These are phyloP conservation scores for Colletes gigas DNA, from an alignment of 1,140 invertebrate species.

Conservation along the genomic window DNA sequence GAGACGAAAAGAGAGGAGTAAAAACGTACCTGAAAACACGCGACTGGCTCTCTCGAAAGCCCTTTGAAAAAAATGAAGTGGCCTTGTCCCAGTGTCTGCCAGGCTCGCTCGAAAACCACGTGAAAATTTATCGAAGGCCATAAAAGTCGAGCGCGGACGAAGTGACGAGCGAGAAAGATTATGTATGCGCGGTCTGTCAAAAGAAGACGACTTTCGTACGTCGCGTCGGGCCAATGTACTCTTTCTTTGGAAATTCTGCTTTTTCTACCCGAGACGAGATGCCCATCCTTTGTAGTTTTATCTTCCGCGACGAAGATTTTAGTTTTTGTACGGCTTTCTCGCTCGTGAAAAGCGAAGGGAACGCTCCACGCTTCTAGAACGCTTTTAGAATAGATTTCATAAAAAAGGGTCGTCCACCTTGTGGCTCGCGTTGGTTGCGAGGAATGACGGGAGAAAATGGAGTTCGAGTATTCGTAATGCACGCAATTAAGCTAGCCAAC, in stretches of 20 bases:
- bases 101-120: constrained; percentile 15
- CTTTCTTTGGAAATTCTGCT: background rate
- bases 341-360: background rate
- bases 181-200: constrained; percentile 40
- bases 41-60: background rate
- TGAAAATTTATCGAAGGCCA: constrained; percentile 35
- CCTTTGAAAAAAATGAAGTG: background rate
- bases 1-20: background rate
- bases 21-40: background rate
- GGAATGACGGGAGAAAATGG: too few relatives aligned
- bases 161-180: constrained; percentile 7
- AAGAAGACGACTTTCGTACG: constrained; percentile 12
- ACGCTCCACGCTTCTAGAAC: too few relatives aligned
- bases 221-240: background rate
- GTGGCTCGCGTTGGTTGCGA: too few relatives aligned
- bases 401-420: too few relatives aligned
- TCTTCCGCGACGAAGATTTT: background rate
- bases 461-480: too few relatives aligned
- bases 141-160: constrained; percentile 5
- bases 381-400: too few relatives aligned
- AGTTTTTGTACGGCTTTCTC: background rate
- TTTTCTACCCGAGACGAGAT: background rate
- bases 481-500: too few relatives aligned
- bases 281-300: background rate
- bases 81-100: constrained; percentile 10